Percentiles rank a stretch among this genome's conserved stretches.
These are phyloP conservation scores for Paguma larvata DNA, from an alignment of 2,797 vertebrate genomes.

Conservation along the genomic window DNA sequence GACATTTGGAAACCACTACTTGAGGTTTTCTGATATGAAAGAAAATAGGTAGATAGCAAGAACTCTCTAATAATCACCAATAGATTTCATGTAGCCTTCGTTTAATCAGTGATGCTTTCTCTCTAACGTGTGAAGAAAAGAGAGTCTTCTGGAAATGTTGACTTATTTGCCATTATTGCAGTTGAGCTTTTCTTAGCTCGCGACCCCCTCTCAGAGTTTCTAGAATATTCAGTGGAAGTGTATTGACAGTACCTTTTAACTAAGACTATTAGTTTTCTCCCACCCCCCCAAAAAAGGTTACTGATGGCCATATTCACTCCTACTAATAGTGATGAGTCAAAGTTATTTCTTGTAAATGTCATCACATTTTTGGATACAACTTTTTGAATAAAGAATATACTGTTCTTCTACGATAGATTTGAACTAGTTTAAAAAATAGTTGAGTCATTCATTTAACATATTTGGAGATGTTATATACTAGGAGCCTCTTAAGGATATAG, in stretches of 20 bases:
- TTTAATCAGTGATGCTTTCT: constrained; percentile 30
- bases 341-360: constrained; percentile 37
- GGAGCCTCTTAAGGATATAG: neutral
- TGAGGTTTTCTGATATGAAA: constrained; percentile 1
- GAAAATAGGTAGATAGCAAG: constrained; percentile 22
- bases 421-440: constrained; percentile 52
- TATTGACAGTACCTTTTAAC: neutral
- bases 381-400: constrained; percentile 4
- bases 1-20: neutral
- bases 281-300: neutral
- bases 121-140: neutral
- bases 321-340: neutral
- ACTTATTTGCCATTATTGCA: neutral
- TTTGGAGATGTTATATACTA: neutral
- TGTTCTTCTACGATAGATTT: neutral
- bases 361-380: neutral
- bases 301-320: neutral
- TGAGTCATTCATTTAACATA: constrained; percentile 29
- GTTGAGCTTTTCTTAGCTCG: neutral
- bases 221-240: neutral
- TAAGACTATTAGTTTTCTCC: neutral
- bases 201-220: neutral
- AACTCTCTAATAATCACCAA: neutral
- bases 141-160: neutral
- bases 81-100: neutral